Evolutionary conservation across 2,113 vertebrate genomes (phyloP).

Genomic region (Tetrao urogallus): DNA sequence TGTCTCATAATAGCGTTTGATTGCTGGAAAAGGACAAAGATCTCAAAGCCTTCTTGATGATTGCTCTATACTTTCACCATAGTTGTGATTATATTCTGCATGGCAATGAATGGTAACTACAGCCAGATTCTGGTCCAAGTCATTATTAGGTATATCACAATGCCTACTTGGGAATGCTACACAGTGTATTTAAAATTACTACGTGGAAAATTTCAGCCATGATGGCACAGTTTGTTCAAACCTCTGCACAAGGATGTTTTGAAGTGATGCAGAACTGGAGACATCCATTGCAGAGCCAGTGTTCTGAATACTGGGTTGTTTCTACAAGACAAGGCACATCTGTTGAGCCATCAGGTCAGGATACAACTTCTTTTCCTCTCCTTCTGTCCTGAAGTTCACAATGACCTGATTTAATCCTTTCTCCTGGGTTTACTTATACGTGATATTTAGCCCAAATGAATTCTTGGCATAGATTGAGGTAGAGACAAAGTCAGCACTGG

Average conservation of each 20-base stretch:
- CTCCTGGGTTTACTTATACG: slow-evolving; percentile 82
- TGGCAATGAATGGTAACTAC: background rate
- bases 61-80: background rate
- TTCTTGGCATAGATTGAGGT: slow-evolving; percentile 24
- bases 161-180: background rate
- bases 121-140: background rate
- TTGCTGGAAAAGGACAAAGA: background rate
- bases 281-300: background rate
- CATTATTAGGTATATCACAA: background rate
- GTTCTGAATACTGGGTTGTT: background rate
- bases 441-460: slow-evolving; percentile 82
- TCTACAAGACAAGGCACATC: background rate
- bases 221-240: background rate
- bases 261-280: background rate
- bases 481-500: background rate
- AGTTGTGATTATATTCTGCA: slow-evolving; percentile 25
- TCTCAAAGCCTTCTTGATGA: background rate
- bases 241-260: background rate
- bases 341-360: slow-evolving; percentile 87
- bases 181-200: slow-evolving; percentile 25
- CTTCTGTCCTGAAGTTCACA: slow-evolving; percentile 83
- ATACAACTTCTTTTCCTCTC: slow-evolving; percentile 84
- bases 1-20: background rate
- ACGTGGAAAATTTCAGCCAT: background rate
- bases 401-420: slow-evolving; percentile 83